Percentiles rank a stretch among this genome's conserved stretches.
phyloP scores from a whole-genome alignment of 1,140 invertebrate genomes.

The Drosophila ohnishii region DNA sequence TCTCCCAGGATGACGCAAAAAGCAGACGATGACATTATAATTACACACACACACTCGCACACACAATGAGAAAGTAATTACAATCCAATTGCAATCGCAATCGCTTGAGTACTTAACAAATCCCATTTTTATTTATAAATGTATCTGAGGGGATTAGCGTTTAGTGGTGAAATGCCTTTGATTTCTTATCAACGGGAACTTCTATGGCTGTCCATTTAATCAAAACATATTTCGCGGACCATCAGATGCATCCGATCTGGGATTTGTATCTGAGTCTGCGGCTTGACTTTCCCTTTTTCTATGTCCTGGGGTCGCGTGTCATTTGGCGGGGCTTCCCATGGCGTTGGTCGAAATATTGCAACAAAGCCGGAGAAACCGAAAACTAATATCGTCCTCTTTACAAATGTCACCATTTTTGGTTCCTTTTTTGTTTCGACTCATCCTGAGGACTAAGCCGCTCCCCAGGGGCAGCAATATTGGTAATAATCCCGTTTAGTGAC shows the following conservation, averaged over 20 bases:
- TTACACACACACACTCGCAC: slow-evolving; percentile 41
- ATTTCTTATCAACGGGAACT: slow-evolving; percentile 56
- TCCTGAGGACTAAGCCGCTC: slow-evolving; percentile 51
- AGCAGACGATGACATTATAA: slow-evolving; percentile 72
- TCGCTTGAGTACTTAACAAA: slow-evolving; percentile 47
- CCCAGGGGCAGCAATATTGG: slow-evolving; percentile 34
- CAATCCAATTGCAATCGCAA: slow-evolving; percentile 74
- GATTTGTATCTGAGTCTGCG: slow-evolving; percentile 43
- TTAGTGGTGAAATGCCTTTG: slow-evolving; percentile 67
- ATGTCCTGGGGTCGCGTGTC: slow-evolving; percentile 49
- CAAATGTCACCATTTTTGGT: slow-evolving; percentile 77
- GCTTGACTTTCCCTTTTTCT: slow-evolving; percentile 56
- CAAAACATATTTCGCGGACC: slow-evolving; percentile 60
- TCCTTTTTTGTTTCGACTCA: slow-evolving; percentile 8
- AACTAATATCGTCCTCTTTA: slow-evolving; percentile 53
- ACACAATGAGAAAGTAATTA: slow-evolving; percentile 57
- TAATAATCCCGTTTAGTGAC: slow-evolving; percentile 69
- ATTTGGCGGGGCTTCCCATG: slow-evolving; percentile 66
- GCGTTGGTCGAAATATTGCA: slow-evolving; percentile 25
- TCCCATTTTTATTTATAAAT: slow-evolving; percentile 59
- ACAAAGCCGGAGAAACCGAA: slow-evolving; percentile 20
- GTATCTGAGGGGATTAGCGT: slow-evolving; percentile 69
- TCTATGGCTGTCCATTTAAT: slow-evolving; percentile 64
- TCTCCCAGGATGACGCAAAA: slow-evolving; percentile 66
- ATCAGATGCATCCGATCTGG: slow-evolving; percentile 41